Conservation (phyloP, 2,113 vertebrate species). For the Microcebus murinus region DNA sequence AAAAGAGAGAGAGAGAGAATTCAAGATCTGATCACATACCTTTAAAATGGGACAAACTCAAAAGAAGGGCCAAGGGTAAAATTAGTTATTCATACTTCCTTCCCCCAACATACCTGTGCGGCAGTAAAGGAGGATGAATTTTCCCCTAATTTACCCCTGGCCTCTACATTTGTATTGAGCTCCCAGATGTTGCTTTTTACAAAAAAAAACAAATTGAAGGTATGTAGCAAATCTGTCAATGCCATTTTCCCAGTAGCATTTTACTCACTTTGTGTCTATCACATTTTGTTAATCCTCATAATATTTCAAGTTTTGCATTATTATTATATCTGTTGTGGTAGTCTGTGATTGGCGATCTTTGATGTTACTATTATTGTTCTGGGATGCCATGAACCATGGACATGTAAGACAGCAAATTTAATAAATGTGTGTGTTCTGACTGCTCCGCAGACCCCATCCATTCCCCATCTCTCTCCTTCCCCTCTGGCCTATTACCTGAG, state of each 20-base stretch:
- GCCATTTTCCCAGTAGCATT: not conserved
- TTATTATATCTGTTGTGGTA: not conserved
- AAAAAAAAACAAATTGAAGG: not conserved
- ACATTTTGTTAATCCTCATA: not conserved
- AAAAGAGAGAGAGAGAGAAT: not conserved
- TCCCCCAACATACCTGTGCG: not conserved
- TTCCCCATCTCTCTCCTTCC: not conserved
- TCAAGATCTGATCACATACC: not conserved
- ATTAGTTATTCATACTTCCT: not conserved
- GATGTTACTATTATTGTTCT: not conserved
- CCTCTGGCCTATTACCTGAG: not conserved
- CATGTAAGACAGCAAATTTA: not conserved
- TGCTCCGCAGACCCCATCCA: not conserved
- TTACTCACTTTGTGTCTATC: not conserved
- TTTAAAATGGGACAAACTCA: not conserved
- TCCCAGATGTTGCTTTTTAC: not conserved
- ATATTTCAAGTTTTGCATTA: not conserved
- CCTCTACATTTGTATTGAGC: not conserved
- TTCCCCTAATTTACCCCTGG: slow-evolving; percentile 3
- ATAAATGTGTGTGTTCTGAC: not conserved
- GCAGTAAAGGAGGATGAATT: not conserved
- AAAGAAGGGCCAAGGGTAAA: not conserved
- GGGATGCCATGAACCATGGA: not conserved
- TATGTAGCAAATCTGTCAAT: not conserved
- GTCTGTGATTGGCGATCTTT: not conserved